Evolutionary conservation across 1,140 invertebrate species (phyloP).

Genomic region (Pseudoatta argentina): DNA sequence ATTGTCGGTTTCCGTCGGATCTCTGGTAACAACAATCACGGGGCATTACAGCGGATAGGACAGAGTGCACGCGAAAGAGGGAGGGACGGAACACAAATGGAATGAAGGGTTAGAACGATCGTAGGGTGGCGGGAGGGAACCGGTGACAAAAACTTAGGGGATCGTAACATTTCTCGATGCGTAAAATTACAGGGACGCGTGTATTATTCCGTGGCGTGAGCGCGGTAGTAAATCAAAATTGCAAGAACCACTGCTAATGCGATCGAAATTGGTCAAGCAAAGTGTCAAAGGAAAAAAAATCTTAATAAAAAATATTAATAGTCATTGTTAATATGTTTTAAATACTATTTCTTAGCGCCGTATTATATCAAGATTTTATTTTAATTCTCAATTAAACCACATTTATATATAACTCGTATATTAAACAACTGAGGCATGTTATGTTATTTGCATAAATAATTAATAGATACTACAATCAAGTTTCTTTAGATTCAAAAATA

Average conservation of each 20-base stretch:
- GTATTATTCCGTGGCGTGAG: slow-evolving; percentile 53
- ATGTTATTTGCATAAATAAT: slow-evolving; percentile 1
- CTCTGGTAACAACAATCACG: slow-evolving; percentile 75
- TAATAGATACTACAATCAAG: background rate
- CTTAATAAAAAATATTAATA: slow-evolving; percentile 1
- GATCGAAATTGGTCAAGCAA: slow-evolving; percentile 17
- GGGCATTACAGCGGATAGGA: slow-evolving; percentile 50
- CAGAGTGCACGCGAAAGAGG: slow-evolving; percentile 29
- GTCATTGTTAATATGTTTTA: slow-evolving; percentile 13
- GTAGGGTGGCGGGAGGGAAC: slow-evolving; percentile 30
- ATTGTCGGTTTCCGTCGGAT: slow-evolving; percentile 80
- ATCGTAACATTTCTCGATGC: slow-evolving; percentile 43
- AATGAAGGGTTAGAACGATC: slow-evolving; percentile 43
- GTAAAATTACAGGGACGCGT: slow-evolving; percentile 46
- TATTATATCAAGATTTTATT: background rate
- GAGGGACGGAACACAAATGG: slow-evolving; percentile 33
- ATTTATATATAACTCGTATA: background rate
- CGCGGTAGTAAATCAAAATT: slow-evolving; percentile 48
- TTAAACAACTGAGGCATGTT: background rate
- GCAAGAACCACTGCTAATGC: slow-evolving; percentile 30
- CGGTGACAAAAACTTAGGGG: slow-evolving; percentile 60
- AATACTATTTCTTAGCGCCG: background rate
- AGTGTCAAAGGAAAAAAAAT: background rate
- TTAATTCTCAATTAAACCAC: slow-evolving; percentile 3
- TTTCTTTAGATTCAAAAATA: background rate